Evolutionary conservation across 2,888 invertebrate species (phyloP).

Genomic region (Agelastica alni): DNA sequence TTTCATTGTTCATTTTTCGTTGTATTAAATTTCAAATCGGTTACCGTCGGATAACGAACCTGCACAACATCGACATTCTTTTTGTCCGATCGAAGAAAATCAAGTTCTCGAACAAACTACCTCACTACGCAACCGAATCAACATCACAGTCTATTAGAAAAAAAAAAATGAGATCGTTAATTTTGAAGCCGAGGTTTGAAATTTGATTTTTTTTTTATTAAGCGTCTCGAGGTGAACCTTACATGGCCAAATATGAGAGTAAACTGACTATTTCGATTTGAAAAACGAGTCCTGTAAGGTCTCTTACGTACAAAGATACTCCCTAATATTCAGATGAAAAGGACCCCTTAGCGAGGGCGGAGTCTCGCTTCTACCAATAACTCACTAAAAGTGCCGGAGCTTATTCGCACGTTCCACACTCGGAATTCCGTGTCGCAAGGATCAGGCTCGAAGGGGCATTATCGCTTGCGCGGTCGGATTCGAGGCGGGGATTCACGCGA

Average conservation of each 20-base stretch:
- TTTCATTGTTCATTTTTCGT: slow-evolving; percentile 54
- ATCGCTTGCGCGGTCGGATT: slow-evolving; percentile 14
- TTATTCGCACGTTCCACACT: slow-evolving; percentile 57
- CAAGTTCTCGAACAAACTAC: not conserved
- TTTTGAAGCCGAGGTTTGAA: slow-evolving; percentile 11
- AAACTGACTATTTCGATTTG: slow-evolving; percentile 56
- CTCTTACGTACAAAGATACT: slow-evolving; percentile 53
- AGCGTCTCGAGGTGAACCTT: slow-evolving; percentile 40
- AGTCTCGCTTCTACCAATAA: slow-evolving; percentile 66
- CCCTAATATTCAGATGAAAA: slow-evolving; percentile 56
- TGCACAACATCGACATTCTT: slow-evolving; percentile 21
- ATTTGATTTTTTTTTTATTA: slow-evolving; percentile 30
- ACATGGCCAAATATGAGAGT: slow-evolving; percentile 50
- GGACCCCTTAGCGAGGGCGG: slow-evolving; percentile 53
- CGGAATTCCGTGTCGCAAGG: slow-evolving; percentile 56
- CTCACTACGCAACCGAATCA: slow-evolving; percentile 9
- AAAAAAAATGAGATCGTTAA: slow-evolving; percentile 12
- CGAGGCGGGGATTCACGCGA: slow-evolving; percentile 40
- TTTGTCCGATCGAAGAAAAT: not conserved
- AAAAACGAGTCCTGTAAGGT: slow-evolving; percentile 51
- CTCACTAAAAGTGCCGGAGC: slow-evolving; percentile 61
- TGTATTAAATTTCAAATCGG: slow-evolving; percentile 9
- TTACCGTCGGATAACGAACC: slow-evolving; percentile 34
- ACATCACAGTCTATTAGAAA: slow-evolving; percentile 4
- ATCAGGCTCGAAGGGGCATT: slow-evolving; percentile 33